A percentile compares a stretch with the other conserved stretches of the same genome.
Evolutionary conservation across 2,888 invertebrate genomes (phyloP).

Genomic region (Sesia apiformis): DNA sequence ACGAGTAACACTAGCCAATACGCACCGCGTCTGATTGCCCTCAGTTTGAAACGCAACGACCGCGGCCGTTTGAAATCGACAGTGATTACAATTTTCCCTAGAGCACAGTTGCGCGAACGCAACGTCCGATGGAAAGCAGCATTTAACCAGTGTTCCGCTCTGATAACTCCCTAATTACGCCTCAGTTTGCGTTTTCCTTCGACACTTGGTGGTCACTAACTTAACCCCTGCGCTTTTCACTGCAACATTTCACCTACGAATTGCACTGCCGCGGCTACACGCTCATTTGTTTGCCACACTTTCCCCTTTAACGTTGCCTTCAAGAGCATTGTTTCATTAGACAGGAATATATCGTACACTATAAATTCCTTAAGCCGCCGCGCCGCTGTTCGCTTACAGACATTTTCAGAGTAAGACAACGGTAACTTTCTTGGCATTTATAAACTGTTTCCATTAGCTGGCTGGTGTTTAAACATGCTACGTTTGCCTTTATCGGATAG

Average conservation of each 20-base stretch:
- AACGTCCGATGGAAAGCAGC: constrained; percentile 73
- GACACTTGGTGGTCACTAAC: constrained; percentile 51
- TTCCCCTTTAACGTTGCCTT: constrained; percentile 44
- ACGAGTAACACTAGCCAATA: too few relatives aligned
- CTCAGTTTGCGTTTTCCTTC: constrained; percentile 59
- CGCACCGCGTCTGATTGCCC: constrained; percentile 30
- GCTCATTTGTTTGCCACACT: constrained; percentile 57
- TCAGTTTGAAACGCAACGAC: constrained; percentile 46
- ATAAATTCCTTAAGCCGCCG: constrained; percentile 17
- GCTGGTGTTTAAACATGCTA: too few relatives aligned
- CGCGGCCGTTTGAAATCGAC: constrained; percentile 67
- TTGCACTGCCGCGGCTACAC: constrained; percentile 26
- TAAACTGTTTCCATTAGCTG: too few relatives aligned
- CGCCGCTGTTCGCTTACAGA: constrained; percentile 10
- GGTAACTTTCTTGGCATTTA: too few relatives aligned
- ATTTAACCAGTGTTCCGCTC: constrained; percentile 73
- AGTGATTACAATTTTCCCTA: constrained; percentile 73
- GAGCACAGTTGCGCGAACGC: constrained; percentile 63
- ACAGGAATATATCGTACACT: constrained; percentile 25
- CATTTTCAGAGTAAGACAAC: constrained; percentile 24
- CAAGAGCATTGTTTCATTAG: constrained; percentile 22
- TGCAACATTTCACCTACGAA: constrained; percentile 52
- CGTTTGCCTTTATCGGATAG: too few relatives aligned
- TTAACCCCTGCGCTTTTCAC: constrained; percentile 66
- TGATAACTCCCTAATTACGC: constrained; percentile 71